phyloP scores from a whole-genome alignment of 2,113 vertebrate species.

The Micronycteris hirsuta region DNA sequence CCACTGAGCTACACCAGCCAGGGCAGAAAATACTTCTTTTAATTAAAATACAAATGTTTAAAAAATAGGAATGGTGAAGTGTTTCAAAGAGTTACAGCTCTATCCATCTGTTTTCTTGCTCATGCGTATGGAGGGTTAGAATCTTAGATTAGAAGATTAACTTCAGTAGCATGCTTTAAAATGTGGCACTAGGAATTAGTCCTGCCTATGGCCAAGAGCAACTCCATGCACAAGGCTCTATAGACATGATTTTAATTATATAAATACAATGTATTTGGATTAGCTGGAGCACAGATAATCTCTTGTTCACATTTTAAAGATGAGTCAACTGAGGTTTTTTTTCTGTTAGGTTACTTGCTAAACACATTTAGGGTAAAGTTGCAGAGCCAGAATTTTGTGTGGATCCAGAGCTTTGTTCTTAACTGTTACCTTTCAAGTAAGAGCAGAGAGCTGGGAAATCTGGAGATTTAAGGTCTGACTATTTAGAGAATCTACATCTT shows the following conservation, averaged over 20 bases:
- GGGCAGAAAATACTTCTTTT: background rate
- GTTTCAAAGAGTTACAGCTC: background rate
- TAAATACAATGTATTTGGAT: background rate
- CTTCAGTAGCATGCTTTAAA: background rate
- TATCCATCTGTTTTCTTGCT: background rate
- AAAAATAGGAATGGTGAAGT: background rate
- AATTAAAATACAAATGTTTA: background rate
- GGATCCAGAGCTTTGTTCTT: background rate
- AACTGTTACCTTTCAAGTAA: background rate
- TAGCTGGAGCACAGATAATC: background rate
- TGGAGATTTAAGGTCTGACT: background rate
- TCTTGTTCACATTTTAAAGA: conserved; percentile 13
- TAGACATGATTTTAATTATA: background rate
- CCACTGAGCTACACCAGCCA: too few relatives aligned
- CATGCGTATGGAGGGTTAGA: background rate
- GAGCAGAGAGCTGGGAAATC: background rate
- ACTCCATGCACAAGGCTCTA: background rate
- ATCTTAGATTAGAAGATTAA: background rate
- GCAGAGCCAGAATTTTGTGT: background rate
- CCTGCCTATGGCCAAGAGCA: background rate
- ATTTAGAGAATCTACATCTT: background rate
- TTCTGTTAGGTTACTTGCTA: background rate
- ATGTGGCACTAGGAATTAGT: background rate
- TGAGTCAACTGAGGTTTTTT: background rate
- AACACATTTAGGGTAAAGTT: conserved; percentile 7